Evolutionary conservation across 2,888 invertebrate genomes (phyloP).

Genomic region (Dysmachus trigonus): DNA sequence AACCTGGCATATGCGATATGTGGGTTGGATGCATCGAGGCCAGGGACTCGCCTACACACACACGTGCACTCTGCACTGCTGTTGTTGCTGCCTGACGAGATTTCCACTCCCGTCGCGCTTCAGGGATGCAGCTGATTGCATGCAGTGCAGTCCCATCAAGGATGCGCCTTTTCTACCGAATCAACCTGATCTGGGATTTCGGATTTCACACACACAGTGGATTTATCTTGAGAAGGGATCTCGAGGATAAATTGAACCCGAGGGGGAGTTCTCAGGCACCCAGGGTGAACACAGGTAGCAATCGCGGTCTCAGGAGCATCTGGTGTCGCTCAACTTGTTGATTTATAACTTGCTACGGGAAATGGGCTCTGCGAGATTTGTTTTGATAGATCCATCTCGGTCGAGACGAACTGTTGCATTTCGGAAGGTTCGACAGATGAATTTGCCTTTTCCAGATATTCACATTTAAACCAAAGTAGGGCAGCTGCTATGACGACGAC

Average conservation of each 20-base stretch:
- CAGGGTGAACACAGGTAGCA: constrained; percentile 44
- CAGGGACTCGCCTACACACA: constrained; percentile 15
- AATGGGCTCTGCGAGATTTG: neutral
- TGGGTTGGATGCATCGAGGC: constrained; percentile 9
- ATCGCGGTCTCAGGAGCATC: neutral
- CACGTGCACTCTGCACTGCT: constrained; percentile 34
- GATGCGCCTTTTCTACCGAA: constrained; percentile 9
- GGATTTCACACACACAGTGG: neutral
- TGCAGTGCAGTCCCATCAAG: neutral
- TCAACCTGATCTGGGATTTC: constrained; percentile 28
- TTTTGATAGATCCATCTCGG: neutral
- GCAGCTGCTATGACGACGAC: neutral
- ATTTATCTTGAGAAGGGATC: neutral
- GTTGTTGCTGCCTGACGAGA: neutral
- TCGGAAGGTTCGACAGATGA: neutral
- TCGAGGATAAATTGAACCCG: neutral
- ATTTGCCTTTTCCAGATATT: neutral
- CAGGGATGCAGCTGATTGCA: neutral
- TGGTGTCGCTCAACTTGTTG: constrained; percentile 39
- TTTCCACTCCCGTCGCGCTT: neutral
- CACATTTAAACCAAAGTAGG: neutral
- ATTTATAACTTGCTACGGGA: constrained; percentile 25
- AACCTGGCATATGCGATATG: constrained; percentile 28
- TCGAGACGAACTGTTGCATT: constrained; percentile 23
- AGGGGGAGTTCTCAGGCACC: constrained; percentile 12